These are phyloP conservation scores for Latrodectus hesperus DNA, from an alignment of 2,888 invertebrate species.

Conservation along the genomic window DNA sequence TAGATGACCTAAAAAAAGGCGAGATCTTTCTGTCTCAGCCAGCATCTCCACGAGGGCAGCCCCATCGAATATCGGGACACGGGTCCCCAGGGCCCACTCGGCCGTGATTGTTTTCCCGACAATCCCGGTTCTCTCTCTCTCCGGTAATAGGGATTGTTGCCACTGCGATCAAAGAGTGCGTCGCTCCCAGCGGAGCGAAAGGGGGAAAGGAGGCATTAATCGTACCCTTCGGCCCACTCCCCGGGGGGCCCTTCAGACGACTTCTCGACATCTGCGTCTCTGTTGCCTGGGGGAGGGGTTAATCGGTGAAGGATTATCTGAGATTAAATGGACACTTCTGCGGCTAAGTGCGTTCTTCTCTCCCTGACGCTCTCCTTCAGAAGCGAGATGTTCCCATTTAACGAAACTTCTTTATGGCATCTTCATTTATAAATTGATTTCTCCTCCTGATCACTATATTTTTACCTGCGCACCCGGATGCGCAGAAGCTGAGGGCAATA, in stretches of 20 bases:
- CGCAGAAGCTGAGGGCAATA: no score
- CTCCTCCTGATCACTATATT: no score
- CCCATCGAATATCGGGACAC: slow-evolving; percentile 52
- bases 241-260: slow-evolving; percentile 60
- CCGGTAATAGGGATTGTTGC: slow-evolving; percentile 59
- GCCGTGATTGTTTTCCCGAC: slow-evolving; percentile 62
- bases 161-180: slow-evolving; percentile 39
- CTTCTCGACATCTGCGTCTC: slow-evolving; percentile 66
- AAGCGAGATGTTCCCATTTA: no score
- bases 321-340: slow-evolving; percentile 54
- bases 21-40: slow-evolving; percentile 4
- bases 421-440: no score
- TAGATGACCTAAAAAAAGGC: slow-evolving; percentile 57
- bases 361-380: no score
- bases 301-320: slow-evolving; percentile 55
- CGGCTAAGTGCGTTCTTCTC: background rate
- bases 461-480: no score
- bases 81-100: slow-evolving; percentile 67
- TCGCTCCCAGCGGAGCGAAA: slow-evolving; percentile 28
- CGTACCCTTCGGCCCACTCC: slow-evolving; percentile 9
- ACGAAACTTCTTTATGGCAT: no score
- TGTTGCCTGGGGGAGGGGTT: slow-evolving; percentile 39
- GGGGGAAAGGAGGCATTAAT: slow-evolving; percentile 60
- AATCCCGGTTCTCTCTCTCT: slow-evolving; percentile 14
- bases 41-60: slow-evolving; percentile 26